Conservation (phyloP, 2,797 vertebrate species). For the Carcharodon carcharias region DNA sequence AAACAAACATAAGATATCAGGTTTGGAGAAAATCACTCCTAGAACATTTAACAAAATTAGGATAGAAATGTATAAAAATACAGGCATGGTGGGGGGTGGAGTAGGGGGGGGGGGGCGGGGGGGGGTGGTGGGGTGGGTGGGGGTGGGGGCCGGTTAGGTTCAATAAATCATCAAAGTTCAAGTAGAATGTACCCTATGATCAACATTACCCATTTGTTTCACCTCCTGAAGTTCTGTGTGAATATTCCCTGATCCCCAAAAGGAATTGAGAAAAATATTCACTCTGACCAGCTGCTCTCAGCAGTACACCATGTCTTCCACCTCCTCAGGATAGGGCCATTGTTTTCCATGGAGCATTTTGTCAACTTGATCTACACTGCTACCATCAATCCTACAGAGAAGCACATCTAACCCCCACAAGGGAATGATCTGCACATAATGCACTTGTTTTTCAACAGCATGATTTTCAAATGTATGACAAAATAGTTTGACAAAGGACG, state of each 20-base stretch:
- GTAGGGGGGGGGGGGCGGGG: too few species aligned
- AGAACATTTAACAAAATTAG: not conserved
- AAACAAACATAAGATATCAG: not conserved
- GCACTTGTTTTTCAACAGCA: too few species aligned
- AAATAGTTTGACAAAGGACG: not conserved
- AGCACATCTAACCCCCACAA: not conserved
- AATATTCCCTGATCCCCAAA: not conserved
- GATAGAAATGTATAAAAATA: not conserved
- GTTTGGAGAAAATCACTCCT: too few species aligned
- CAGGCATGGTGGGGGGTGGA: too few species aligned
- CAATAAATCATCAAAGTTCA: not conserved
- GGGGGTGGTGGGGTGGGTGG: too few species aligned
- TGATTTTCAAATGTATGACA: not conserved
- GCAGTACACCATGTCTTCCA: not conserved
- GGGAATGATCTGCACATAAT: not conserved
- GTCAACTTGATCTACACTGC: not conserved
- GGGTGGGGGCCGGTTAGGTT: not conserved
- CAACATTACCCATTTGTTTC: too few species aligned
- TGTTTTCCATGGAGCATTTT: not conserved
- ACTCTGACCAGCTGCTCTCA: not conserved
- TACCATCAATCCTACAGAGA: not conserved
- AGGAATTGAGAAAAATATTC: not conserved
- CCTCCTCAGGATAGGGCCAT: too few species aligned
- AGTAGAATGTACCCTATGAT: not conserved
- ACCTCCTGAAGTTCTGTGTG: not conserved